A percentile compares a stretch with the other conserved stretches of the same genome.
These are phyloP conservation scores for Trematomus loennbergii DNA, from an alignment of 2,113 vertebrate genomes.

Conservation along the genomic window DNA sequence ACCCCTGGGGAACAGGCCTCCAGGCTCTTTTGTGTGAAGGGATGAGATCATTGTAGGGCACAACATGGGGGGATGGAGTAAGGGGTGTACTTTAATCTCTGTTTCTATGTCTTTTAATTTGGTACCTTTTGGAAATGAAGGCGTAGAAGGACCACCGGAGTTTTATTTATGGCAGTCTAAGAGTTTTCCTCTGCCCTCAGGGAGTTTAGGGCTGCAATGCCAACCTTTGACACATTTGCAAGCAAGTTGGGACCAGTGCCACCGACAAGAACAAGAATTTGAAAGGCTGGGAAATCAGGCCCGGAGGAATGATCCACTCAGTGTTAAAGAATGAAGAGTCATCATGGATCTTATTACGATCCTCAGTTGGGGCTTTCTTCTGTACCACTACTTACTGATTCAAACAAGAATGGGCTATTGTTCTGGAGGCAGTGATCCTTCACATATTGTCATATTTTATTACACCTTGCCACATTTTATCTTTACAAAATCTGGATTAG, in stretches of 20 bases:
- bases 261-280: slow-evolving; percentile 43
- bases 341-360: background rate
- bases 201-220: slow-evolving; percentile 6
- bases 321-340: background rate
- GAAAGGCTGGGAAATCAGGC: slow-evolving; percentile 41
- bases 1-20: slow-evolving; percentile 62
- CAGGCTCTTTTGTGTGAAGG: slow-evolving; percentile 76
- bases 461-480: background rate
- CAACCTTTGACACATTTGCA: slow-evolving; percentile 37
- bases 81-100: slow-evolving; percentile 42
- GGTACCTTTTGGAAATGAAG: background rate
- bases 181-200: slow-evolving; percentile 42
- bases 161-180: slow-evolving; percentile 41
- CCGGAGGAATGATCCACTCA: slow-evolving; percentile 2
- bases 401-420: background rate
- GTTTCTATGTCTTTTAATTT: background rate
- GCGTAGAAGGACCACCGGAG: background rate
- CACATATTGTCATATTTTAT: slow-evolving; percentile 2
- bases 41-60: slow-evolving; percentile 72
- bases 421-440: slow-evolving; percentile 10
- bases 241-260: slow-evolving; percentile 54
- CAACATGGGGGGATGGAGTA: slow-evolving; percentile 55
- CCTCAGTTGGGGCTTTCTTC: background rate
- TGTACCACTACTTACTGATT: background rate
- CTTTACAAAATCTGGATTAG: background rate